Conservation (phyloP, 2,888 invertebrate species). For the Callimorpha dominula region DNA sequence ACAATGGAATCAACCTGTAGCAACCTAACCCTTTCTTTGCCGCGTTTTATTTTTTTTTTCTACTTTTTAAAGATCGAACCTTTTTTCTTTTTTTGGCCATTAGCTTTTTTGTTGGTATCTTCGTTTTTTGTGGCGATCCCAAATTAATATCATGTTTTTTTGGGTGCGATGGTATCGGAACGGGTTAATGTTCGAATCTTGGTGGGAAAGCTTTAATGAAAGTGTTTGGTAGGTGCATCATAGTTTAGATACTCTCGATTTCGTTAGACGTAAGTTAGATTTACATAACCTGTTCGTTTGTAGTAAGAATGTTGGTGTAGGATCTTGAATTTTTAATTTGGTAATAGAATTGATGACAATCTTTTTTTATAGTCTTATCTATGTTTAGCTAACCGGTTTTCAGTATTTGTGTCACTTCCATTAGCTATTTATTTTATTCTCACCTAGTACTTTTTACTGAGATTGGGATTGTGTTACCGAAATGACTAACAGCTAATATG, state of each 20-base stretch:
- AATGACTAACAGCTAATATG: not conserved
- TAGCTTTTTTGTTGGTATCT: conserved; percentile 82
- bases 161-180: conserved; percentile 69
- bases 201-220: conserved; percentile 83
- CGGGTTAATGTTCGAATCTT: conserved; percentile 67
- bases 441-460: not conserved
- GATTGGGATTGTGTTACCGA: not conserved
- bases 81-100: conserved; percentile 82
- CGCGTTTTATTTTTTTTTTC: conserved; percentile 61
- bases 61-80: conserved; percentile 69
- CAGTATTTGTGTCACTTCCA: conserved; percentile 15
- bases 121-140: conserved; percentile 85
- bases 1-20: conserved; percentile 74
- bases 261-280: conserved; percentile 56
- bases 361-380: conserved; percentile 16
- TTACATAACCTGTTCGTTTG: conserved; percentile 45
- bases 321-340: conserved; percentile 27
- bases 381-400: conserved; percentile 30
- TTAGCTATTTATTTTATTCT: not conserved
- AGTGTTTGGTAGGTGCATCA: conserved; percentile 74
- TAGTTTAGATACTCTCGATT: conserved; percentile 79
- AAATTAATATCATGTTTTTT: conserved; percentile 84
- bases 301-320: conserved; percentile 19
- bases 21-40: conserved; percentile 77
- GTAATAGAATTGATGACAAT: conserved; percentile 18